Base-by-base conservation (phyloP, 2,797 vertebrate genomes). In the Zenarchopterus dispar region DNA sequence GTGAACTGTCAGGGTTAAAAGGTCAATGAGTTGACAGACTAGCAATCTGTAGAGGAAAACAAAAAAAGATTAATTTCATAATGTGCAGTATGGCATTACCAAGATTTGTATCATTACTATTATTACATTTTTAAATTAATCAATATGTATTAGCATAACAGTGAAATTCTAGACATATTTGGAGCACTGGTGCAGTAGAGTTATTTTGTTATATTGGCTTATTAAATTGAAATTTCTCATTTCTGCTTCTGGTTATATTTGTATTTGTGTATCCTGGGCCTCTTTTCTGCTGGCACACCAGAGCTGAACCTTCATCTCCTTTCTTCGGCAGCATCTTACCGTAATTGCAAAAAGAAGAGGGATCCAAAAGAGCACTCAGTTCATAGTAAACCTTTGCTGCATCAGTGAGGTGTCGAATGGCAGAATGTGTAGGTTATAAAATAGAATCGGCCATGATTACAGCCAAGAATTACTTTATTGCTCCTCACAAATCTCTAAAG, bases 401-500 rank as follows among this genome's bases (percentile, higher is more conserved):
- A 28, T 74, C 70, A 52, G 71, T 19, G 61, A 80, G 64, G 74
- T 73, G 65, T 58, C 63, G 52, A 17, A 50, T 67, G 66, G 81
- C 82, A 71, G 57, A 73, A 84, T 71, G 81, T 55, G 41, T 24
- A 57, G 70, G 75, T 81, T 69, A 70, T 88, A 85, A 92, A 90
- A 88, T 39, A 61, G 70, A 89, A 89, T 75, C 66, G 78, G 68
- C 79, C 31, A 17, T 54, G 58, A 73, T 52, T 69, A 60, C 50
- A 45, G 70, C 66, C 69, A 60, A 68, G 70, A 82, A 82, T 72
- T 78, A 79, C 77, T 87, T 61, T 54, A 57, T 66, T 78, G 82
- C 85, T 81, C 77, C 82, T 86, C 78, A 81, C 78, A 88, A 89
- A 88, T 87, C 81, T 73, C 31, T 9, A 89, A 91, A 89, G 78